Conservation (phyloP, 1,140 invertebrate genomes). For the Platyscapa corneri region DNA sequence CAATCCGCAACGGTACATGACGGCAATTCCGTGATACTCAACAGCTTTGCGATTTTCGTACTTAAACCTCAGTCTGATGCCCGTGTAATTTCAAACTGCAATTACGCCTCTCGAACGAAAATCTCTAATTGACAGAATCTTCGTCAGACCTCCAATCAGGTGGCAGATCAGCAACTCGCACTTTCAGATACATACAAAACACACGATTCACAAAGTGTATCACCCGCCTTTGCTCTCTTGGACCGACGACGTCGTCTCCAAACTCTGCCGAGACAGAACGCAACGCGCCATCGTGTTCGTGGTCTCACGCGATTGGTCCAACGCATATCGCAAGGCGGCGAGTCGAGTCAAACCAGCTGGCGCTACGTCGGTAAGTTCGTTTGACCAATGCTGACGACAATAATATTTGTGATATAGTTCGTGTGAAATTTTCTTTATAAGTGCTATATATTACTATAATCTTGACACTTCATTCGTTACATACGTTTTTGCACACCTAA, state of each 20-base stretch:
- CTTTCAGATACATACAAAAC: background rate
- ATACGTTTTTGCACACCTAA: too few species aligned
- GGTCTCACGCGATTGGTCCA: conserved; percentile 69
- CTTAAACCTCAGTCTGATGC: background rate
- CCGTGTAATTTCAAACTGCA: background rate
- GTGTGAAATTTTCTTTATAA: too few species aligned
- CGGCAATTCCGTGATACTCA: background rate
- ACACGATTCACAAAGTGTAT: background rate
- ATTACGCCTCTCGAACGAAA: too few species aligned
- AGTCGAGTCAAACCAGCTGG: conserved; percentile 45
- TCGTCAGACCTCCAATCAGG: background rate
- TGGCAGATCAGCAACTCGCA: background rate
- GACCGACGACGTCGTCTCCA: background rate
- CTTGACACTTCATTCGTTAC: too few species aligned
- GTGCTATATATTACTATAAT: too few species aligned
- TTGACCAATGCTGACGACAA: background rate
- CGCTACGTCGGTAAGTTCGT: conserved; percentile 8
- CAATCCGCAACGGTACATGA: conserved; percentile 68
- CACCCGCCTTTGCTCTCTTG: background rate
- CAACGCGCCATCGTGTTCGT: conserved; percentile 71
- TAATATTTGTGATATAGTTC: too few species aligned
- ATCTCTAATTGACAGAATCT: background rate
- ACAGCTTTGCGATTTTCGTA: background rate
- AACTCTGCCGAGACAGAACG: conserved; percentile 35
- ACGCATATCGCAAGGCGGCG: conserved; percentile 51